phyloP scores from a whole-genome alignment of 2,113 vertebrate genomes.

The Passer montanus region DNA sequence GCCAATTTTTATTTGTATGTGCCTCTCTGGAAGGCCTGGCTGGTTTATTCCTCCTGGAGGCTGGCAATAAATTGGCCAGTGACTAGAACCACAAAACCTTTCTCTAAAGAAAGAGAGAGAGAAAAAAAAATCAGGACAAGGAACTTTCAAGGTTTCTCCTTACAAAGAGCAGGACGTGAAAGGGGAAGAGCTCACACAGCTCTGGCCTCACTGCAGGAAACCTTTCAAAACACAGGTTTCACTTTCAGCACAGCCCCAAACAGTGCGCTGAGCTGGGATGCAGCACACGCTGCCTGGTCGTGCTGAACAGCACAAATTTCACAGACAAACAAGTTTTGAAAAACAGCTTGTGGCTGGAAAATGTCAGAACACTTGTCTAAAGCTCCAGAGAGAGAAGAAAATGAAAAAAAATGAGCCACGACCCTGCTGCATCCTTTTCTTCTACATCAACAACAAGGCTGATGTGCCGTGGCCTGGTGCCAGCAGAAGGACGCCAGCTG shows the following conservation, averaged over 20 bases:
- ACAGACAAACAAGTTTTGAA: not conserved
- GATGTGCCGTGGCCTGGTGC: slow-evolving; percentile 1
- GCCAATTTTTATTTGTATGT: not conserved
- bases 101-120: not conserved
- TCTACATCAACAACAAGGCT: slow-evolving; percentile 49
- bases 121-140: not conserved
- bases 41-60: not conserved
- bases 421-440: slow-evolving; percentile 60
- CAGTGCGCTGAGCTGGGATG: accelerated
- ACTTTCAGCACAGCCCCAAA: not conserved
- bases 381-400: slow-evolving; percentile 36
- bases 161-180: not conserved
- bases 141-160: slow-evolving; percentile 30
- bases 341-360: slow-evolving; percentile 55
- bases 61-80: not conserved
- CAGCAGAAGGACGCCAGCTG: slow-evolving; percentile 48
- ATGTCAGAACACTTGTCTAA: slow-evolving; percentile 16
- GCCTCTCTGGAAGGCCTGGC: not conserved
- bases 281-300: not conserved
- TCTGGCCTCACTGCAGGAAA: slow-evolving; percentile 17
- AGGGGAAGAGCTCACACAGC: slow-evolving; percentile 29
- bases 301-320: slow-evolving; percentile 11
- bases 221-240: slow-evolving; percentile 56
- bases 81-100: not conserved
- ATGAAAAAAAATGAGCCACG: not conserved